Base-by-base conservation (phyloP, 1,140 invertebrate species). In the Diorhabda carinulata region DNA sequence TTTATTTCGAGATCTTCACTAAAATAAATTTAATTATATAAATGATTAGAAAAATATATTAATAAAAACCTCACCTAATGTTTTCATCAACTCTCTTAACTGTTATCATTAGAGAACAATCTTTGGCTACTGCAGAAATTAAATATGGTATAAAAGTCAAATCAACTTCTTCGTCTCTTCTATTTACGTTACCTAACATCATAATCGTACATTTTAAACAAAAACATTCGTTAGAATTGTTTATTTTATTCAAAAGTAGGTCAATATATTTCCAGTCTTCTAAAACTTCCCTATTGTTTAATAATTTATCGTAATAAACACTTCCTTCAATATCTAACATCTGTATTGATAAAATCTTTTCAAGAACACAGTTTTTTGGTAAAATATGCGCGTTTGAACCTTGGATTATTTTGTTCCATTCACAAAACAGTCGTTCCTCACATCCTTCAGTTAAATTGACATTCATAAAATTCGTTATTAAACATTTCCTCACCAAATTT, bases 31-130 rank as follows among this genome's bases (percentile, higher is more conserved):
- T 59, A 25, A 25, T 59, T 41, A 59, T 59, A 59, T 41, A 59
- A 59, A 59, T 4, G 6, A 10, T 2, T 6, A 59, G 8, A 59
- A 25, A n/a, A 25, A 6, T 59, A 40, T 10, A 59, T 59, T 59
- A n/a, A 8, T 52, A 5, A 59, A 59, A 52, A 68, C 8, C 57
- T 64, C 72, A 72, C 70, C 66, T 69, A 47, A 43, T 40, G 57
- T 65, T 70, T 70, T 72, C 68, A 25, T 65, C 41, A 58, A 73
- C 43, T 66, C 70, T 75, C 60, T 73, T 71, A 63, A 77, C 74
- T 43, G 78, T 78, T 57, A 79, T 57, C 77, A 79, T 79, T 7
- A 79, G 64, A 43, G 78, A 79, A 67, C 76, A 79, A 72, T 79
- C 78, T 67, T 78, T 79, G 9, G 73, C 75, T 64, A 79, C 72